Base-by-base conservation (phyloP, 2,888 invertebrate species). In the Drosophila incognita region DNA sequence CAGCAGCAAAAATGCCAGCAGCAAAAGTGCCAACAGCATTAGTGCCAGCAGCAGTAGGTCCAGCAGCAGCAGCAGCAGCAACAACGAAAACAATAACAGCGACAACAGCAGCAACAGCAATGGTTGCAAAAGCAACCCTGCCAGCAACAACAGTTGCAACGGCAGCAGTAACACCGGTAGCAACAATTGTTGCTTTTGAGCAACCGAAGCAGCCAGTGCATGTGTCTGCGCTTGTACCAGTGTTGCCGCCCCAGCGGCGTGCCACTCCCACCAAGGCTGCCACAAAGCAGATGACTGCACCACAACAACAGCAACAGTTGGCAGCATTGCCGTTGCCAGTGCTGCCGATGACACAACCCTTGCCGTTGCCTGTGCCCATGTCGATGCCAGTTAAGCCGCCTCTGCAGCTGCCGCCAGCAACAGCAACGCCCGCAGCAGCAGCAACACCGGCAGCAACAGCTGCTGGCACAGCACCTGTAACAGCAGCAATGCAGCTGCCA, bases 181-280 rank as follows among this genome's bases (percentile, higher is more conserved):
- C 29, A 49, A 27, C 46, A 52, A 35, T 59, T 35, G 31, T 40
- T 53, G 59, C 49, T 46, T 40, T 51, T 52, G 53, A 48, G 35
- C 21, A 36, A 18, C 52, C 61, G 4, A 46, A 66, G 2, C 24
- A 42, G 64, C 53, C 53, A 11, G 27, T 49, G n/a, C 61, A 57
- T 24, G 11, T 56, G 10, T 40, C 63, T 2, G 15, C 40, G 53
- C 51, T 60, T 2, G 35, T 53, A 18, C 59, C 52, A 21, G n/a
- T 49, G 11, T 10, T 29, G 56, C n/a, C 56, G 13, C 29, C 48
- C 13, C 71, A 69, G 57, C 70, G 64, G 5, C 78, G 78, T 33
- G 56, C 71, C 24, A 82, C 81, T 42, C 74, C 87, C 57, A 88
- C 86, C 38, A 83, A 88, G 65, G 88, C 86, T 27, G 86, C 83